Conservation (phyloP, 2,888 invertebrate genomes). For the Lepas anatifera region DNA sequence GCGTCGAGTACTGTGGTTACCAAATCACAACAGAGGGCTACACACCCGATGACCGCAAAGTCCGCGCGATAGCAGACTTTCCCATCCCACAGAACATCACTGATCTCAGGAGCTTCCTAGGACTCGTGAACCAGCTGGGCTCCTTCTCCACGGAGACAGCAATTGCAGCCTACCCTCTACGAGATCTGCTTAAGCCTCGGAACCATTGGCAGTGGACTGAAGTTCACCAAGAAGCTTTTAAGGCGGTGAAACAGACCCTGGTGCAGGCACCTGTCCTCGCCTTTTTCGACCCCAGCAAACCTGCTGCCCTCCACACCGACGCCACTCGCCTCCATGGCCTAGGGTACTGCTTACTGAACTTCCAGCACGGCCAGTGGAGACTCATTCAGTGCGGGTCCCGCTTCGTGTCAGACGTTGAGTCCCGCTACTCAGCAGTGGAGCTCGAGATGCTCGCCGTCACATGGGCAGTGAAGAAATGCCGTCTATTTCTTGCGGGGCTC, state of each 20-base stretch:
- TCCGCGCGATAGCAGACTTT: slow-evolving; percentile 15
- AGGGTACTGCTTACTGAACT: slow-evolving; percentile 1
- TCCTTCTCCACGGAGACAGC: slow-evolving; percentile 9
- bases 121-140: slow-evolving; percentile 13
- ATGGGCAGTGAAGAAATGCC: slow-evolving; percentile 17
- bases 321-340: not conserved
- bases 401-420: not conserved
- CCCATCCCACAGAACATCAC: slow-evolving; percentile 15
- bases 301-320: not conserved
- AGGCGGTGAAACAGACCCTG: not conserved
- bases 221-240: not conserved
- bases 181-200: not conserved
- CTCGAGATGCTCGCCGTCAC: not conserved
- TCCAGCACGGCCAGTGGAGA: not conserved
- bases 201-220: not conserved
- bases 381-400: slow-evolving; percentile 12
- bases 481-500: slow-evolving; percentile 14
- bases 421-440: not conserved
- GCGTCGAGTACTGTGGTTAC: slow-evolving; percentile 9
- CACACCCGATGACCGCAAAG: slow-evolving; percentile 7
- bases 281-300: not conserved
- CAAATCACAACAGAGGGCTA: not conserved
- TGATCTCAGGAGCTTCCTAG: slow-evolving; percentile 17
- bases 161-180: slow-evolving; percentile 1
- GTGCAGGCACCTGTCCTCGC: not conserved